Percentiles rank a stretch among this genome's conserved stretches.
phyloP scores from a whole-genome alignment of 2,797 vertebrate species.

The Dermochelys coriacea region DNA sequence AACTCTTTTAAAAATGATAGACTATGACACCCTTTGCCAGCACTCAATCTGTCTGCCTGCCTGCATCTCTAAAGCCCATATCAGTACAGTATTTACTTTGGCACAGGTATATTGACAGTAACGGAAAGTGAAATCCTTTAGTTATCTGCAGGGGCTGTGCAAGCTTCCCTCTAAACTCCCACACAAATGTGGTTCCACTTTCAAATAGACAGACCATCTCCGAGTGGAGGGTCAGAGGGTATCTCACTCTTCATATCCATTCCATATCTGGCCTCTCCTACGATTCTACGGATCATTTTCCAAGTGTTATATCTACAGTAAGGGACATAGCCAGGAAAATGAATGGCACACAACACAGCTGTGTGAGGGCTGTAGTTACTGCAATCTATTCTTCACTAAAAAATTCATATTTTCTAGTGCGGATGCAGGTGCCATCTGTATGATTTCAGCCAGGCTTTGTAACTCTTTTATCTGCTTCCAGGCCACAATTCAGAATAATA shows the following conservation, averaged over 20 bases:
- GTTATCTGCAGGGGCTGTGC: background rate
- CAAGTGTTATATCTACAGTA: background rate
- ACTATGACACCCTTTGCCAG: background rate
- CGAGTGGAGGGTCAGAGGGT: fast-evolving
- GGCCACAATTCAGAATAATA: background rate
- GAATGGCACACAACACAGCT: background rate
- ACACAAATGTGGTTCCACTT: background rate
- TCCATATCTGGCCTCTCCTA: background rate
- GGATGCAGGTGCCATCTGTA: background rate
- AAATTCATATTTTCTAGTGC: background rate
- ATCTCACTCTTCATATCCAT: background rate
- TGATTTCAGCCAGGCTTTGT: background rate
- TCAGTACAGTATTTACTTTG: conserved; percentile 10
- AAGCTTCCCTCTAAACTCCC: fast-evolving
- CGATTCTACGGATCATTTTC: background rate
- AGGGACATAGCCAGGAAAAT: background rate
- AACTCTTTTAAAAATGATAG: conserved; percentile 19
- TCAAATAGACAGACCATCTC: background rate
- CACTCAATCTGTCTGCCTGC: background rate
- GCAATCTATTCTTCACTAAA: fast-evolving
- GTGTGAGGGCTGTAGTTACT: background rate
- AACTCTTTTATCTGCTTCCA: background rate
- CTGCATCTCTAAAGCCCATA: background rate
- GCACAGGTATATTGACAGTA: background rate
- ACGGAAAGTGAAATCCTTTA: background rate